Evolutionary conservation across 2,888 invertebrate genomes (phyloP), one percentile per base, ranked within the genome.

Genomic region (Drosophila setosimentum): DNA sequence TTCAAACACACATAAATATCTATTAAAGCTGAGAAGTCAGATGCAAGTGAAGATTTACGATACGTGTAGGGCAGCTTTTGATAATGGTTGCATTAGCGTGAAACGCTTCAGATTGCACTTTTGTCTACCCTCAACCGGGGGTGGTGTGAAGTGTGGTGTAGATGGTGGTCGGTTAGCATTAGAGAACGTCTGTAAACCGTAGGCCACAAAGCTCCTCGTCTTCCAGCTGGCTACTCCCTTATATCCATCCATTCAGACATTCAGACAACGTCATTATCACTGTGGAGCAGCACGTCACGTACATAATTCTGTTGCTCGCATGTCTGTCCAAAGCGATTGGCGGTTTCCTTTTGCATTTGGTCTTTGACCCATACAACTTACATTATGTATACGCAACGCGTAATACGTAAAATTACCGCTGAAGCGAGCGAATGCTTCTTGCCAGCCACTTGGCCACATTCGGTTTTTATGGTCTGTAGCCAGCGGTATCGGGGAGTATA

Each of bases 81-180:
- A 87, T 86, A 89, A 86, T 87, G 87, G 84, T 45, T 76, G 87
- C 89, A 89, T 89, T 89, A 84, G 85, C 87, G 85, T 89, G 87
- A 69, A 78, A 48, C 76, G 80, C 67, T 78, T 80, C 66, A 76
- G 78, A 71, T 76, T 84, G 88, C 88, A 80, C 86, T 84, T 74
- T 74, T 80, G 76, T 75, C 76, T 57, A 40, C 42, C 35, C 24
- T 18, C 51, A 51, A 27, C 33, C 13, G 48, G 40, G 11, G 18
- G 11, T 10, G 37, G 59, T 3, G 13, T 13, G 29, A 48, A 79
- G n/a, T 16, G 24, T 24, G 35, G 32, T 30, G 53, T 6, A 10
- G 45, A 29, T n/a, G 18, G 65, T n/a, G 18, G 65, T 5, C 54
- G 37, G 67, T 50, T 68, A 55, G 67, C 66, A 67, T 79, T 79